These are phyloP conservation scores for Merluccius polli DNA, from an alignment of 2,797 vertebrate species.

Conservation along the genomic window DNA sequence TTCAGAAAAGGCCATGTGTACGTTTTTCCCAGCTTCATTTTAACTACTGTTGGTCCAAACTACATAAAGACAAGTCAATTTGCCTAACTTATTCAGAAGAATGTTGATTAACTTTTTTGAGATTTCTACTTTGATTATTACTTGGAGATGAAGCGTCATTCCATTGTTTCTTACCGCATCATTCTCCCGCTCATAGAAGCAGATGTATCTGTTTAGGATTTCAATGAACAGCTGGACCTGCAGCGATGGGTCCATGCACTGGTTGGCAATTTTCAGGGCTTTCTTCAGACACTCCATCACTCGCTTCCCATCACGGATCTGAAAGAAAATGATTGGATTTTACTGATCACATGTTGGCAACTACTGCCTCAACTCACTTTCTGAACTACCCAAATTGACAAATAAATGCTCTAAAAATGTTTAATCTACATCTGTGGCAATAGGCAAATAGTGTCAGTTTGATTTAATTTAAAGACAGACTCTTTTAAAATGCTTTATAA, in stretches of 20 bases:
- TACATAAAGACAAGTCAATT: not conserved
- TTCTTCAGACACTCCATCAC: slow-evolving; percentile 99
- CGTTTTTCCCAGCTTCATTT: not conserved
- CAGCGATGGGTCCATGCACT: slow-evolving; percentile 99
- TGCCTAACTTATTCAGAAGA: not conserved
- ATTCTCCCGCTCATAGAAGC: slow-evolving; percentile 97
- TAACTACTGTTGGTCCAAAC: not conserved
- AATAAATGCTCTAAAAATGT: not conserved
- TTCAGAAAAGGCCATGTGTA: not conserved
- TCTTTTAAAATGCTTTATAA: not conserved
- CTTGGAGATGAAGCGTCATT: not conserved
- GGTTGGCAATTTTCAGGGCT: slow-evolving; percentile 97
- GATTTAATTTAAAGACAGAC: not conserved
- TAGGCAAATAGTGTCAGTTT: not conserved
- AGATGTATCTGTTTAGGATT: slow-evolving; percentile 98
- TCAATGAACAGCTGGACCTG: slow-evolving; percentile 99
- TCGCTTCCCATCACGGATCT: slow-evolving; percentile 95
- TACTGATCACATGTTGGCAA: not conserved
- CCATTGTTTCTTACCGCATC: slow-evolving; percentile 79
- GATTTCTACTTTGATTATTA: too few species aligned
- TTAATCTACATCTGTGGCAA: not conserved
- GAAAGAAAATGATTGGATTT: slow-evolving; percentile 9
- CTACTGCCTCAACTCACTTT: not conserved
- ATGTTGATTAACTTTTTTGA: too few species aligned
- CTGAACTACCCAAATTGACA: not conserved